Conservation (phyloP, 2,113 vertebrate species). For the Thermophis baileyi region DNA sequence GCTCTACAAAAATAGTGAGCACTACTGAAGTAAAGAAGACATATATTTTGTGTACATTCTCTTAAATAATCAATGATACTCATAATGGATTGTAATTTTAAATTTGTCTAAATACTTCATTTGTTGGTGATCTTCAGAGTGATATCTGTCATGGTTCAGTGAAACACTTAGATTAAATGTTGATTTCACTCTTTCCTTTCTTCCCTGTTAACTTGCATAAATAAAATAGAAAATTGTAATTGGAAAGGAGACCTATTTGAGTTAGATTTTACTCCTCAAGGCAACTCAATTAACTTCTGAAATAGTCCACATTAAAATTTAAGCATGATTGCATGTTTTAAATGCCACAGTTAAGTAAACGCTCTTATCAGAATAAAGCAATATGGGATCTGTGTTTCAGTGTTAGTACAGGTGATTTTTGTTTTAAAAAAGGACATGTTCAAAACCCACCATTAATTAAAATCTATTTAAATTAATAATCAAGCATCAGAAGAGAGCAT, state of each 20-base stretch:
- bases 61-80: slow-evolving; percentile 25
- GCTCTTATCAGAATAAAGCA: slow-evolving; percentile 24
- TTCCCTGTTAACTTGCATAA: slow-evolving; percentile 37
- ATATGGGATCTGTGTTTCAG: neutral
- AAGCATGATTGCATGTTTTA: slow-evolving; percentile 38
- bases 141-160: slow-evolving; percentile 25
- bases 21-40: slow-evolving; percentile 38
- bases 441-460: slow-evolving; percentile 5
- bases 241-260: slow-evolving; percentile 28
- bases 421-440: neutral
- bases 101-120: slow-evolving; percentile 29
- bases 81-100: slow-evolving; percentile 28
- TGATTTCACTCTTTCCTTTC: slow-evolving; percentile 21
- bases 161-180: slow-evolving; percentile 23
- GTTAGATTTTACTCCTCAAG: slow-evolving; percentile 19
- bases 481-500: neutral
- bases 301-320: slow-evolving; percentile 32
- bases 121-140: slow-evolving; percentile 32
- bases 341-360: neutral
- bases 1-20: slow-evolving; percentile 36
- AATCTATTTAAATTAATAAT: neutral
- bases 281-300: slow-evolving; percentile 25
- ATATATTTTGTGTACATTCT: slow-evolving; percentile 24
- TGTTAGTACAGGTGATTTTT: neutral
- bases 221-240: slow-evolving; percentile 41